A percentile compares a stretch with the other conserved stretches of the same genome.
Evolutionary conservation across 2,797 vertebrate genomes (phyloP).

Genomic region (Hydrophis major): DNA sequence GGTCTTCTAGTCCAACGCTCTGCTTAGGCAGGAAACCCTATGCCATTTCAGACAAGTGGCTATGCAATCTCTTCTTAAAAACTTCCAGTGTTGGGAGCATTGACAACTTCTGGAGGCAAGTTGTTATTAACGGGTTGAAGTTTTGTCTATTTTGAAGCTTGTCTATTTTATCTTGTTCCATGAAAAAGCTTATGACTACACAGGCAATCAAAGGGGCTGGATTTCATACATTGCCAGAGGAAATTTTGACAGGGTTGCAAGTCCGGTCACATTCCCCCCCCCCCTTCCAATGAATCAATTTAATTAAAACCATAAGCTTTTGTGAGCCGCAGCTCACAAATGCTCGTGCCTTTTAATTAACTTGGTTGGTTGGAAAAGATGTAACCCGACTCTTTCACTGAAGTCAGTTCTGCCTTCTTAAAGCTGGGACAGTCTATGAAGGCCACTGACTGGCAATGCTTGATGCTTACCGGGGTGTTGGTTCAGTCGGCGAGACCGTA

Average conservation of each 20-base stretch:
- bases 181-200: background rate
- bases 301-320: background rate
- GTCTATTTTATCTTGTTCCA: background rate
- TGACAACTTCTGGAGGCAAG: background rate
- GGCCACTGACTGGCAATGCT: fast-evolving
- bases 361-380: background rate
- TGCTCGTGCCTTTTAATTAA: background rate
- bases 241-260: background rate
- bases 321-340: background rate
- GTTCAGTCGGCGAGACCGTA: constrained; percentile 86
- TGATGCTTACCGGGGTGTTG: constrained; percentile 85
- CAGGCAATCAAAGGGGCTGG: background rate
- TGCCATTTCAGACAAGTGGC: background rate
- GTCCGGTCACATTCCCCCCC: fast-evolving
- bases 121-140: background rate
- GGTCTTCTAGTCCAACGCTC: background rate
- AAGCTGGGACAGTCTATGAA: background rate
- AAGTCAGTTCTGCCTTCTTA: background rate
- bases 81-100: background rate
- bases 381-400: background rate
- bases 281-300: background rate
- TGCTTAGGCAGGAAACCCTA: too few species aligned
- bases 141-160: background rate
- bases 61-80: too few species aligned
- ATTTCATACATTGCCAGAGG: background rate